phyloP scores from a whole-genome alignment of 1,140 invertebrate genomes.

The Bacillus rossius region DNA sequence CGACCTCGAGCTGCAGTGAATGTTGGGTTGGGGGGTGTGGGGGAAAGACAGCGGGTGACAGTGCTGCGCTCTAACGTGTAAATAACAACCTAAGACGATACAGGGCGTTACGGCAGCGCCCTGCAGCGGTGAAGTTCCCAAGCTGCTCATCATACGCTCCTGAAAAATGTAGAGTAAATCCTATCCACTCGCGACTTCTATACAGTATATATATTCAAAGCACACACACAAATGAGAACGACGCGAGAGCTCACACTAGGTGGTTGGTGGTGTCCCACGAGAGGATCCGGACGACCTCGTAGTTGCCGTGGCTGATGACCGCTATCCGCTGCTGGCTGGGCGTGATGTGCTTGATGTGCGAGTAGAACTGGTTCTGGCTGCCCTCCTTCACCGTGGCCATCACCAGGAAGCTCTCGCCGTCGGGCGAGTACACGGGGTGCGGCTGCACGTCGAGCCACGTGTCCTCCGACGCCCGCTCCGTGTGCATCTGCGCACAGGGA shows the following conservation, averaged over 20 bases:
- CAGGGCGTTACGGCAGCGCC: too few relatives aligned
- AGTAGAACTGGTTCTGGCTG: constrained; percentile 66
- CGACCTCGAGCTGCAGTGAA: too few relatives aligned
- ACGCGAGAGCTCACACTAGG: constrained; percentile 63
- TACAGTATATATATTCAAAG: too few relatives aligned
- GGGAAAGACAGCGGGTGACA: too few relatives aligned
- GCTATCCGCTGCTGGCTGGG: constrained; percentile 75
- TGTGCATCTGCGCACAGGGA: constrained; percentile 73
- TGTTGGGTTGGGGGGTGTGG: too few relatives aligned
- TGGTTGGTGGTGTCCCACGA: constrained; percentile 80
- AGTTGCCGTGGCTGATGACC: constrained; percentile 79
- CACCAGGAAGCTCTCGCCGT: constrained; percentile 78
- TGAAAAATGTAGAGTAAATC: too few relatives aligned
- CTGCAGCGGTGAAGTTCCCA: too few relatives aligned
- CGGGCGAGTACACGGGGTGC: constrained; percentile 74
- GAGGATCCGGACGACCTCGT: constrained; percentile 82
- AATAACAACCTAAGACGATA: too few relatives aligned
- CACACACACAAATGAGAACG: too few relatives aligned
- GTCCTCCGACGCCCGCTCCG: constrained; percentile 70
- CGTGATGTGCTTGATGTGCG: constrained; percentile 83
- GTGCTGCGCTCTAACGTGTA: too few relatives aligned
- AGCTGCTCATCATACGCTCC: too few relatives aligned
- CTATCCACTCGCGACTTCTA: too few relatives aligned
- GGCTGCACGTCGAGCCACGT: constrained; percentile 82
- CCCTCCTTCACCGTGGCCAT: constrained; percentile 77